Conservation (phyloP, 2,113 vertebrate species). For the Dipodomys spectabilis region DNA sequence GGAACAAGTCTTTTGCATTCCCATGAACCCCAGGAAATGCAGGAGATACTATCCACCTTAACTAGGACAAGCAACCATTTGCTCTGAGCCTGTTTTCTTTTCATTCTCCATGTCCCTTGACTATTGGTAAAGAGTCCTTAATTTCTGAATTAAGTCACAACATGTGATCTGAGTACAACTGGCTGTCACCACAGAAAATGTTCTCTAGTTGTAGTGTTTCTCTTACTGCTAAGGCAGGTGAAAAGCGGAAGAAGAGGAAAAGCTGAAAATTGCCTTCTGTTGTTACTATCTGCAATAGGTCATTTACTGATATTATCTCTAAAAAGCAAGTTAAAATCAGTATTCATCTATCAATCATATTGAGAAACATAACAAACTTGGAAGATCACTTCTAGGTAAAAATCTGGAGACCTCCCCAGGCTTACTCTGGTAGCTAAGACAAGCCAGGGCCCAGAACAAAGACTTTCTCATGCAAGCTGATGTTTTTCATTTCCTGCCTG, state of each 20-base stretch:
- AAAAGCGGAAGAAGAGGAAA: not conserved
- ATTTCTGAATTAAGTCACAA: conserved; percentile 25
- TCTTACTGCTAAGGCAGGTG: not conserved
- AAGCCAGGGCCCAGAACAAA: not conserved
- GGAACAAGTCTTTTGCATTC: not conserved
- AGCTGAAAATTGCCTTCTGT: not conserved
- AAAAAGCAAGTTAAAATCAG: not conserved
- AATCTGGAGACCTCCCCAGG: not conserved
- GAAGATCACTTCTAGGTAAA: not conserved
- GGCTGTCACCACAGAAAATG: not conserved
- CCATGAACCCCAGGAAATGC: too few species aligned
- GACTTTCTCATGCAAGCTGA: not conserved
- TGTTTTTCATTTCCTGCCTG: not conserved
- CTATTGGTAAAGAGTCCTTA: not conserved
- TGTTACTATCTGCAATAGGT: not conserved
- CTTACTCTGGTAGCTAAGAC: not conserved
- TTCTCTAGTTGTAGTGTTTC: not conserved
- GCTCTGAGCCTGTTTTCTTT: not conserved
- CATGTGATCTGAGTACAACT: not conserved
- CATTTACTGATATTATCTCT: not conserved
- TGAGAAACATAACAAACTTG: not conserved
- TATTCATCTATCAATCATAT: not conserved
- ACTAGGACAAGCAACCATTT: not conserved
- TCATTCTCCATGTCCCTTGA: not conserved
- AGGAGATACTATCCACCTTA: not conserved